Evolutionary conservation across 1,140 invertebrate genomes (phyloP).

Genomic region (Mycetomoellerius zeteki): DNA sequence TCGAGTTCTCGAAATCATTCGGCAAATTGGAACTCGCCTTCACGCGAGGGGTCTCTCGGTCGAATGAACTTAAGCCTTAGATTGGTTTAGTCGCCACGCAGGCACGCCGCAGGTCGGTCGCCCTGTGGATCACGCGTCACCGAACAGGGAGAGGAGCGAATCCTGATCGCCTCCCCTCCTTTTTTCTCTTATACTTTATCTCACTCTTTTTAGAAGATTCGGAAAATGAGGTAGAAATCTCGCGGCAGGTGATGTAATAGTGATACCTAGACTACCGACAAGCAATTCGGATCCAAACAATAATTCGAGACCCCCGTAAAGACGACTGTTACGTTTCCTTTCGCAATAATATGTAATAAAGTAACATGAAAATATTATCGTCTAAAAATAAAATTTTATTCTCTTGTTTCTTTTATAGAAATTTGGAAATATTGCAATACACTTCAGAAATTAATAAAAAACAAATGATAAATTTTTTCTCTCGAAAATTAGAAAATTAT

Average conservation of each 20-base stretch:
- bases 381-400: background rate
- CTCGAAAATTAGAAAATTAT: background rate
- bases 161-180: conserved; percentile 35
- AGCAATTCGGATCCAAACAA: conserved; percentile 52
- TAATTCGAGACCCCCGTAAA: background rate
- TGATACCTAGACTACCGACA: conserved; percentile 76
- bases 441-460: background rate
- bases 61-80: conserved; percentile 84
- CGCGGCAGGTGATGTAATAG: conserved; percentile 81
- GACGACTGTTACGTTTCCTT: background rate
- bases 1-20: conserved; percentile 81
- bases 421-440: background rate
- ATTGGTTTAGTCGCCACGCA: conserved; percentile 86
- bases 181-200: conserved; percentile 42
- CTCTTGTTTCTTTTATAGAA: background rate
- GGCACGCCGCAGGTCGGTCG: conserved; percentile 80
- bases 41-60: conserved; percentile 78
- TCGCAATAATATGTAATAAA: background rate
- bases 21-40: conserved; percentile 81
- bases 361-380: background rate
- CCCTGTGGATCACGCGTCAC: conserved; percentile 84
- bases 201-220: conserved; percentile 57
- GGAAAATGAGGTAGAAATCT: conserved; percentile 73
- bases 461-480: background rate
- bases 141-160: conserved; percentile 72